phyloP scores from a whole-genome alignment of 2,113 vertebrate genomes.

The Verasper variegatus region DNA sequence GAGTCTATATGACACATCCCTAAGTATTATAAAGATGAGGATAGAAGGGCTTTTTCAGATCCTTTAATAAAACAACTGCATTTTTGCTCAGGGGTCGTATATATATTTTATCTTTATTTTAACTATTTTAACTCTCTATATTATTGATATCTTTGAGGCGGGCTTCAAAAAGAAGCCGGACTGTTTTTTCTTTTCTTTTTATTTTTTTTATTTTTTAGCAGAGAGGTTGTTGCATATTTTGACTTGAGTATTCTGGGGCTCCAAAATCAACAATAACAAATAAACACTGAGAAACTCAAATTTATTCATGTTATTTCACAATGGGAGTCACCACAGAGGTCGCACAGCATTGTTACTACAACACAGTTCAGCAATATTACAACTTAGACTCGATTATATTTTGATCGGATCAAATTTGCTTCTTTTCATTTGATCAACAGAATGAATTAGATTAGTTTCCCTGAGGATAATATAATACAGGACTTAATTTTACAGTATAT shows the following conservation, averaged over 20 bases:
- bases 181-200: too few species aligned
- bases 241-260: not conserved
- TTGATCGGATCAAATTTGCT: conserved; percentile 21
- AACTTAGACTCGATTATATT: conserved; percentile 10
- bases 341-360: not conserved
- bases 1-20: not conserved
- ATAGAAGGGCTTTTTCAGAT: not conserved
- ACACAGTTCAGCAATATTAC: conserved; percentile 16
- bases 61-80: too few species aligned
- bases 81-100: too few species aligned
- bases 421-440: conserved; percentile 40
- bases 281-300: not conserved
- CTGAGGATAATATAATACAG: conserved; percentile 47
- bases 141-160: not conserved
- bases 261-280: conserved; percentile 3
- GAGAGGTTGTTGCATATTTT: not conserved
- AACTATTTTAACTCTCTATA: too few species aligned
- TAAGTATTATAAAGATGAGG: too few species aligned
- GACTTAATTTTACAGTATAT: conserved; percentile 51
- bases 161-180: not conserved
- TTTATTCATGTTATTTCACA: not conserved
- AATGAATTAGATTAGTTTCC: conserved; percentile 27
- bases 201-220: not conserved
- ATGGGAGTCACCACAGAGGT: not conserved
- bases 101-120: too few species aligned